These are phyloP conservation scores for Hystrix cristata DNA, from an alignment of 2,113 vertebrate species.

Conservation along the genomic window DNA sequence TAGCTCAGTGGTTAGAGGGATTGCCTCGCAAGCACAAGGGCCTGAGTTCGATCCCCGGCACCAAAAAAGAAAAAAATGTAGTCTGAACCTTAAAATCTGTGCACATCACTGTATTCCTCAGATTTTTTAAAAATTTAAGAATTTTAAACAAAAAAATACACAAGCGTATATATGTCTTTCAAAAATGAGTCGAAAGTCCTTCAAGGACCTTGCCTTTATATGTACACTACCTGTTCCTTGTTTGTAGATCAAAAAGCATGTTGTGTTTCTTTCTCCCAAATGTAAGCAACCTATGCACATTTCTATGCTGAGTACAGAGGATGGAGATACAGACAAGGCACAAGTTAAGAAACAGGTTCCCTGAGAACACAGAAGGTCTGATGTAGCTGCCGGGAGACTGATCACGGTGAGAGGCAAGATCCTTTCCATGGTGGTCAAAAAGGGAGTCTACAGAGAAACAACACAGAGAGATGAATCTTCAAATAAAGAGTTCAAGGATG, in stretches of 20 bases:
- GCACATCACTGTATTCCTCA: background rate
- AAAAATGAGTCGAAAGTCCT: background rate
- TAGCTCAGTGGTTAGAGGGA: too few species aligned
- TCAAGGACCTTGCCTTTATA: background rate
- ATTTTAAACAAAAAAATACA: background rate
- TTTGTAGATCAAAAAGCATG: background rate
- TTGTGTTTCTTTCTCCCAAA: background rate
- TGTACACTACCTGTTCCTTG: background rate
- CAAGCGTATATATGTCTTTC: background rate
- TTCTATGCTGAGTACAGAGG: background rate
- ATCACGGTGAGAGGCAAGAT: background rate
- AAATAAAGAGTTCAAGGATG: background rate
- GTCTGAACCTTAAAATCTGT: background rate
- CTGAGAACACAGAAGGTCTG: background rate
- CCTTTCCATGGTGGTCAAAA: background rate
- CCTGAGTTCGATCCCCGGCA: too few species aligned
- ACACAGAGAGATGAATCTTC: background rate
- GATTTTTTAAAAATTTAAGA: background rate
- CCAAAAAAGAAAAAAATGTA: background rate
- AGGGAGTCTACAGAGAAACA: background rate
- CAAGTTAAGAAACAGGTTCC: background rate
- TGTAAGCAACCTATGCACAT: background rate
- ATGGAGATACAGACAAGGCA: background rate
- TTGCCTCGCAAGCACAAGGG: too few species aligned
- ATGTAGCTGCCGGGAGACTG: background rate